Percentiles rank a stretch among this genome's conserved stretches.
phyloP scores from a whole-genome alignment of 1,140 invertebrate genomes.

The Drosophila lacertosa region DNA sequence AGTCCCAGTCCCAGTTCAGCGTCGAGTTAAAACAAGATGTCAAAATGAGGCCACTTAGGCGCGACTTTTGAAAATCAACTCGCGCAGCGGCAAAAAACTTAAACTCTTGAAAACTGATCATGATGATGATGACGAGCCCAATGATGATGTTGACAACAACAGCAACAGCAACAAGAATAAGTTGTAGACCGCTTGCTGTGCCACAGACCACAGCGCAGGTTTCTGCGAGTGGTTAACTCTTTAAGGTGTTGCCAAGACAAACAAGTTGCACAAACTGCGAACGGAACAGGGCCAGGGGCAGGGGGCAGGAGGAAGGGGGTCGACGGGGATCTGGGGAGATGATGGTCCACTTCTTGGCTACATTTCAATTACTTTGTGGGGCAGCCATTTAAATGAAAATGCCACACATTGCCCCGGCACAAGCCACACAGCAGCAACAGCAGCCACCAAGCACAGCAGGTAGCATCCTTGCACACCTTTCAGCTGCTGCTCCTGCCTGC shows the following conservation, averaged over 20 bases:
- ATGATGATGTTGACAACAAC: conserved; percentile 14
- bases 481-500: not conserved
- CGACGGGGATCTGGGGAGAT: not conserved
- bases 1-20: conserved; percentile 6
- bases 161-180: conserved; percentile 34
- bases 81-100: conserved; percentile 48
- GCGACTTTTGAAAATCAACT: conserved; percentile 73
- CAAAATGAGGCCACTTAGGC: conserved; percentile 80
- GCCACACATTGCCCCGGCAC: conserved; percentile 73
- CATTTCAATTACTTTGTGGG: conserved; percentile 80
- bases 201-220: conserved; percentile 35
- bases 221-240: conserved; percentile 60
- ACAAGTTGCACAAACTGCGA: conserved; percentile 54
- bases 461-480: conserved; percentile 27
- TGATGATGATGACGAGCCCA: conserved; percentile 33
- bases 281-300: no score
- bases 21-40: conserved; percentile 57
- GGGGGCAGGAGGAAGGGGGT: not conserved
- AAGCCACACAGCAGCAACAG: conserved; percentile 48
- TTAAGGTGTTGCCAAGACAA: conserved; percentile 79
- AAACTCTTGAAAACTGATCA: conserved; percentile 46
- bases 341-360: conserved; percentile 53
- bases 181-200: conserved; percentile 71
- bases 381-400: conserved; percentile 80
- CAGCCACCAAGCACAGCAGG: conserved; percentile 39